These are phyloP conservation scores for Zaprionus lachaisei DNA, from an alignment of 1,140 invertebrate genomes.

Conservation along the genomic window DNA sequence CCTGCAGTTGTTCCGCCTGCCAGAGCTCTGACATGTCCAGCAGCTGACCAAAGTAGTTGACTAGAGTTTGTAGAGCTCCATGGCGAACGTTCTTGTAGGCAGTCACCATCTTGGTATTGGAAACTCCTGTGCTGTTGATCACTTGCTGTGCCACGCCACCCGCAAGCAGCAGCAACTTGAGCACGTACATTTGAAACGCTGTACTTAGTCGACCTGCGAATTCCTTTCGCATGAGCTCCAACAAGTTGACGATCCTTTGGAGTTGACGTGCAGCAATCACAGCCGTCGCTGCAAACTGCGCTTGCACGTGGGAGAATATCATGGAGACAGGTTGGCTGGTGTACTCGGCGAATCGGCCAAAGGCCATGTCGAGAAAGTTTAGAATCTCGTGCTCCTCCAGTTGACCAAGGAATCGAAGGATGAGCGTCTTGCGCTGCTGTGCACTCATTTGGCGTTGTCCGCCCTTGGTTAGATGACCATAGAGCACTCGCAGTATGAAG, in stretches of 20 bases:
- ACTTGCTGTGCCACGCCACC: slow-evolving; percentile 87
- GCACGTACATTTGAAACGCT: slow-evolving; percentile 88
- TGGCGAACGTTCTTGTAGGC: slow-evolving; percentile 89
- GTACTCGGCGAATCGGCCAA: slow-evolving; percentile 89
- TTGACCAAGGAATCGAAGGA: slow-evolving; percentile 94
- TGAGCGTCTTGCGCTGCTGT: slow-evolving; percentile 89
- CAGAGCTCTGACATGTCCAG: slow-evolving; percentile 88
- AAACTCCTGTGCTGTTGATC: slow-evolving; percentile 76
- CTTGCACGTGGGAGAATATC: slow-evolving; percentile 17
- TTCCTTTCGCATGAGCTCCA: slow-evolving; percentile 93
- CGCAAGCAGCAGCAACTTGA: slow-evolving; percentile 90
- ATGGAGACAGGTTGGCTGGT: slow-evolving; percentile 85
- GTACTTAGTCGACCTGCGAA: slow-evolving; percentile 91
- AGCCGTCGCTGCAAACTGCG: slow-evolving; percentile 27
- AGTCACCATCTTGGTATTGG: slow-evolving; percentile 85
- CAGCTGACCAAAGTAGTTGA: slow-evolving; percentile 92
- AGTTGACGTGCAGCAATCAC: slow-evolving; percentile 88
- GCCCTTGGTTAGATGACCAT: slow-evolving; percentile 93
- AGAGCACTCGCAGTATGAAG: slow-evolving; percentile 93
- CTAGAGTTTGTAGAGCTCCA: slow-evolving; percentile 86
- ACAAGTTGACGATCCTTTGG: slow-evolving; percentile 90
- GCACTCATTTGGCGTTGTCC: slow-evolving; percentile 90
- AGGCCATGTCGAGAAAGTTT: slow-evolving; percentile 93
- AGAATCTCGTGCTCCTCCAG: slow-evolving; percentile 91
- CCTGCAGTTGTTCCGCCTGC: slow-evolving; percentile 89